These are phyloP conservation scores for Corythaeola cristata DNA, from an alignment of 2,113 vertebrate genomes.

Conservation along the genomic window DNA sequence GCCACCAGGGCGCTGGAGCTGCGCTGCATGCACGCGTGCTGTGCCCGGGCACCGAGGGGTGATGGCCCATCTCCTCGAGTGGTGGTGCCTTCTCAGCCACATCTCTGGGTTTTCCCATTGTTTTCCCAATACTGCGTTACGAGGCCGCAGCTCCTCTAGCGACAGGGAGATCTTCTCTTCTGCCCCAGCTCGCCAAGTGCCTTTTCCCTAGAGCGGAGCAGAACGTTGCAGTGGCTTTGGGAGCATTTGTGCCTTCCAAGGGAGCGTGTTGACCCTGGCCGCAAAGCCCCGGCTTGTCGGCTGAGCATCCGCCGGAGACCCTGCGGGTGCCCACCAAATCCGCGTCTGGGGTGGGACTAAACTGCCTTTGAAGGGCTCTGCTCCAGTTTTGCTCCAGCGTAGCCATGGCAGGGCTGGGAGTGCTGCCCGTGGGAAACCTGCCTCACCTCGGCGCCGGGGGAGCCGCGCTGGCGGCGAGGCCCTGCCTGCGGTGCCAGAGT, in stretches of 20 bases:
- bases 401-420: neutral
- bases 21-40: neutral
- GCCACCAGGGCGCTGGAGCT: neutral
- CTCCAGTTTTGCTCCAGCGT: neutral
- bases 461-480: neutral
- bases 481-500: neutral
- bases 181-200: neutral
- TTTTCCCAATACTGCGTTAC: fast-evolving
- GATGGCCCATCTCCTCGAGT: neutral
- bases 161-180: fast-evolving
- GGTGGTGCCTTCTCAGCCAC: neutral
- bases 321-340: neutral
- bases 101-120: fast-evolving
- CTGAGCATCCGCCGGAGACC: neutral
- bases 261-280: fast-evolving
- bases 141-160: neutral
- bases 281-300: neutral
- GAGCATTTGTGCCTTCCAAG: neutral
- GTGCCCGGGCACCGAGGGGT: fast-evolving
- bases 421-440: constrained; percentile 38
- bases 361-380: neutral
- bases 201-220: neutral
- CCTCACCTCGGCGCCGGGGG: neutral
- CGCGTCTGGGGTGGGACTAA: neutral
- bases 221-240: fast-evolving